phyloP scores from a whole-genome alignment of 2,797 vertebrate genomes.

The Gambusia yucatana region DNA sequence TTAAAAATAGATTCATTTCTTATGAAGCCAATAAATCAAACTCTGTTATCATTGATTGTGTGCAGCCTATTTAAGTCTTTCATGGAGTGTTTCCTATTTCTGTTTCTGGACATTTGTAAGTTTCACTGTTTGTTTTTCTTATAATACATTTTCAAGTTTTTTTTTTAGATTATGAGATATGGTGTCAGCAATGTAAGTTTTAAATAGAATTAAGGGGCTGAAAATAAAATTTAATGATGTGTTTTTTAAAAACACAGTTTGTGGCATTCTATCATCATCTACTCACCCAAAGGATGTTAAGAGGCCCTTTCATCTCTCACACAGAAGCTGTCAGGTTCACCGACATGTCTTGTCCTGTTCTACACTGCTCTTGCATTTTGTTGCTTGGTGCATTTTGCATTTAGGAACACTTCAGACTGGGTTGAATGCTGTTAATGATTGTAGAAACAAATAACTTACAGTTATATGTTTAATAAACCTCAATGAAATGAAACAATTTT shows the following conservation, averaged over 20 bases:
- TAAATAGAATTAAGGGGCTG: neutral
- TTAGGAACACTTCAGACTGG: neutral
- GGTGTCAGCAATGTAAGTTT: conserved; percentile 1
- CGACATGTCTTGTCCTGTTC: conserved; percentile 52
- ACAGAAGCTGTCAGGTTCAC: conserved; percentile 16
- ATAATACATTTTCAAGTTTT: neutral
- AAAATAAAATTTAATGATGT: conserved; percentile 13
- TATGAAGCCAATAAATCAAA: neutral
- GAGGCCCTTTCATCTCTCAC: conserved; percentile 51
- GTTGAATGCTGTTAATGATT: neutral
- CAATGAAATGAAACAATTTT: neutral
- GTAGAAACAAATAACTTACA: neutral
- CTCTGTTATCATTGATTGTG: neutral
- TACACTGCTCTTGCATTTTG: conserved; percentile 7
- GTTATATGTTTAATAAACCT: neutral
- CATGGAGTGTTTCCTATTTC: neutral
- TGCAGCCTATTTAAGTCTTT: neutral
- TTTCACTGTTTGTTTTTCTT: neutral
- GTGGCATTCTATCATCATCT: conserved; percentile 42
- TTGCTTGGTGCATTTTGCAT: neutral
- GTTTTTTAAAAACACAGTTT: conserved; percentile 10
- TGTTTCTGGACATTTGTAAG: neutral
- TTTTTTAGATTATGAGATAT: neutral
- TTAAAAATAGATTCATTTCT: neutral
- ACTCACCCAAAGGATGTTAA: conserved; percentile 33